Evolutionary conservation across 1,140 invertebrate species (phyloP), one percentile per base, ranked within the genome.

Genomic region (Reticulitermes speratus): DNA sequence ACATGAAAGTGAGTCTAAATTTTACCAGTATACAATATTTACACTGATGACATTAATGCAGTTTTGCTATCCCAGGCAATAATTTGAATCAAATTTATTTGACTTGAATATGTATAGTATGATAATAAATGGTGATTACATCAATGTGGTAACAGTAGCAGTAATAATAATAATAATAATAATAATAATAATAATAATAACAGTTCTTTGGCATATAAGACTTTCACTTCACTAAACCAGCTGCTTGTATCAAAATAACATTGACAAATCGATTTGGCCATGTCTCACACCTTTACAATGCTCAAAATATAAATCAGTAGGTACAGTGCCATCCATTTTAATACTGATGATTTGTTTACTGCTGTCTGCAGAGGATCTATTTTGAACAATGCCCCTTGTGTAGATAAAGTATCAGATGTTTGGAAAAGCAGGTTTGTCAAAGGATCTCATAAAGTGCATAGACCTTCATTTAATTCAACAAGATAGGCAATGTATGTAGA

Each of bases 181-280:
- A 55, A 16, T 55, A 55, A 21, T 21, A 55, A 21, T 55, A n/a
- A 14, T 75, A 75, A 75, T 75, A 14, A 84, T 84, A 84, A 59
- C 25, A 52, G 45, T 59, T 84, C 83, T 84, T 84, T 84, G 83
- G 83, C 48, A 84, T 84, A 84, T 84, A 16, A 52, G 59, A 84
- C 25, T 84, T 84, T 30, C 83, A 52, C 30, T n/a, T 45, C 48
- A 48, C 25, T 52, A 84, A 52, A 55, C n/a, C 65, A 75, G n/a
- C n/a, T 75, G 65, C 59, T 3, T 65, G 21, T 75, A 30, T 30
- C 25, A 75, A 75, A 75, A 75, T 75, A 30, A 75, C 25, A 75
- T 6, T 30, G 65, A 75, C n/a, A 75, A 75, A 75, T 30, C 1
- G n/a, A 75, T 8, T 75, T 30, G 65, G 25, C 65, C 65, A 75